Conservation (phyloP, 2,113 vertebrate genomes). For the Hymenochirus boettgeri region DNA sequence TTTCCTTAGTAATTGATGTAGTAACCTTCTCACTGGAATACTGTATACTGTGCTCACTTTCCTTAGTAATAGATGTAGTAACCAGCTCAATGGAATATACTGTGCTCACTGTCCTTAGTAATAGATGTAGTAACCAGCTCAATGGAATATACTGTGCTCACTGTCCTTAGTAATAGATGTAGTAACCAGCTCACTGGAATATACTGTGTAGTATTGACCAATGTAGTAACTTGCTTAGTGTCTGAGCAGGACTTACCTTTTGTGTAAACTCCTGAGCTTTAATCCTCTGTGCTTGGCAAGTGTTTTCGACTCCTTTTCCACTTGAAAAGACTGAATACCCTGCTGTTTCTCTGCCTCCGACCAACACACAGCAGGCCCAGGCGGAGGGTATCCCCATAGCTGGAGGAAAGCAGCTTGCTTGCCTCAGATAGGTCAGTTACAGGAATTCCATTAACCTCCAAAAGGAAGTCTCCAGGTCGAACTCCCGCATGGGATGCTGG, state of each 20-base stretch:
- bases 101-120: too few relatives aligned
- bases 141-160: too few relatives aligned
- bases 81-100: too few relatives aligned
- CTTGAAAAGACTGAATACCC: slow-evolving; percentile 33
- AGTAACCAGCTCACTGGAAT: too few relatives aligned
- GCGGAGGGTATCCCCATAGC: slow-evolving; percentile 59
- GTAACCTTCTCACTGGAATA: too few relatives aligned
- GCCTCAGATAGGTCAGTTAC: slow-evolving; percentile 65
- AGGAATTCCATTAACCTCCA: slow-evolving; percentile 76
- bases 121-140: too few relatives aligned
- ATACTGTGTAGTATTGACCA: too few relatives aligned
- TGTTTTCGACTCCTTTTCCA: slow-evolving; percentile 51
- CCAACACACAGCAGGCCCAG: slow-evolving; percentile 76
- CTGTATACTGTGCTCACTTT: too few relatives aligned
- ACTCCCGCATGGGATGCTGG: slow-evolving; percentile 72
- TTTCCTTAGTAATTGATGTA: too few relatives aligned
- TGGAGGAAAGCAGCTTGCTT: slow-evolving; percentile 62
- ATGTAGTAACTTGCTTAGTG: too few relatives aligned
- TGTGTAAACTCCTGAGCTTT: slow-evolving; percentile 89
- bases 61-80: too few relatives aligned
- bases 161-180: too few relatives aligned
- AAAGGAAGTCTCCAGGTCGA: slow-evolving; percentile 71
- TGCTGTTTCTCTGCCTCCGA: slow-evolving; percentile 52
- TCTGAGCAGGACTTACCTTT: slow-evolving; percentile 74
- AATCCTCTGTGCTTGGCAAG: slow-evolving; percentile 65